Base-by-base conservation (phyloP, 2,888 invertebrate genomes). In the Cephus rjabovi region DNA sequence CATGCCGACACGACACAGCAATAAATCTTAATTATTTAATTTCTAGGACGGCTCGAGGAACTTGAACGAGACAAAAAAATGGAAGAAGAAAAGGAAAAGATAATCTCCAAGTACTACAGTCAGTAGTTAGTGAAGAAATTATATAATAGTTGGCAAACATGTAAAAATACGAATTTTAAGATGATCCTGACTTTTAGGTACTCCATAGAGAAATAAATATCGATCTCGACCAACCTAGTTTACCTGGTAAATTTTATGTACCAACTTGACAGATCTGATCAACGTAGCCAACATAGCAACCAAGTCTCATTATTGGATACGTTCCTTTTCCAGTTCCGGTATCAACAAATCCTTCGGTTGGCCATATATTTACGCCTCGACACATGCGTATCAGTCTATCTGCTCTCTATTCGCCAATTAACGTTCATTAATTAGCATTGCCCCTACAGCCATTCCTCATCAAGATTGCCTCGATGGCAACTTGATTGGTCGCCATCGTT, bases 1-100 rank as follows among this genome's bases (percentile, higher is more conserved):
- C 76, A 12, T 78, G 75, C 33, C 70, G 74, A 77, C 81, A 81
- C 84, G 81, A 82, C 80, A 81, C 33, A 23, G 69, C 79, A 80
- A 85, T 87, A 86, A 83, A 87, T 87, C 85, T 87, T 83, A 84
- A 87, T 86, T 87, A 86, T 87, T 86, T 86, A 85, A 88, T 86
- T 87, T 84, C 82, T 82, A 70, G 76, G 75, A 77, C 79, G 40
- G 30, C 69, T 31, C 33, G 71, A 12, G 31, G 23, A 69, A 56
- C 23, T 56, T 56, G 23, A 56, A 23, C 9, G 9, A 56, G 71
- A 71, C 15, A 71, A 71, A 71, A 34, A 31, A 30, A 71, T 33
- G 15, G 11, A 9, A 11, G 71, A 30, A 23, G 30, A 71, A 34
- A 31, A 30, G 71, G 9, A 11, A 71, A 9, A 56, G 56, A 9